Evolutionary conservation across 2,888 invertebrate species (phyloP).

Genomic region (Himalopsyche anomala): DNA sequence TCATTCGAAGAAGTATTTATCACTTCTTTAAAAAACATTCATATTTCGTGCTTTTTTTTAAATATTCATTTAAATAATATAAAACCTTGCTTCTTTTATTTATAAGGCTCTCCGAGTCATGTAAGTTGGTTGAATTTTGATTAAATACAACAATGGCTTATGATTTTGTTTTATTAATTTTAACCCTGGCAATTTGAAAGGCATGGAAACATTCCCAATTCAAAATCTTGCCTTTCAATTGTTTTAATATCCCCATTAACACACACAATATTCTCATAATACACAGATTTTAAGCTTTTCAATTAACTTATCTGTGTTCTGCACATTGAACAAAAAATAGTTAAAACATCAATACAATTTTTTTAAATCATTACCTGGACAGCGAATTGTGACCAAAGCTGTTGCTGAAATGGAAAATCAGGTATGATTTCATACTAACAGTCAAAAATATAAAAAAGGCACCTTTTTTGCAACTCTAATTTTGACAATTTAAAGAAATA

Average conservation of each 20-base stretch:
- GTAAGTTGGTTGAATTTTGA: constrained; percentile 61
- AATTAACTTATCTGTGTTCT: not conserved
- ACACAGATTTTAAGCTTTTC: not conserved
- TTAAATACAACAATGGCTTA: constrained; percentile 61
- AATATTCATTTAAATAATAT: constrained; percentile 54
- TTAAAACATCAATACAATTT: no score
- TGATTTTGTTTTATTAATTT: constrained; percentile 58
- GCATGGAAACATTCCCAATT: no score
- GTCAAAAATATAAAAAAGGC: no score
- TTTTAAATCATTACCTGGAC: no score
- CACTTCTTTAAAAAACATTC: constrained; percentile 49
- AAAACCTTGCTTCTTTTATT: constrained; percentile 58
- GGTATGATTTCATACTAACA: no score
- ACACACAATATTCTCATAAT: not conserved
- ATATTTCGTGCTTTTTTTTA: constrained; percentile 54
- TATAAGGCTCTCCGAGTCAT: constrained; percentile 59
- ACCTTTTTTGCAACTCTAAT: no score
- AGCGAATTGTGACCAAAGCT: no score
- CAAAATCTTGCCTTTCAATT: constrained; percentile 26
- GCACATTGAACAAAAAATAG: no score
- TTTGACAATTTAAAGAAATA: no score
- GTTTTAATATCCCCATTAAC: constrained; percentile 1
- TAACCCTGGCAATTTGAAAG: not conserved
- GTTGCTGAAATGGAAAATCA: no score
- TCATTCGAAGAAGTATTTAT: constrained; percentile 54